These are phyloP conservation scores for Stenchaetothrips biformis DNA, from an alignment of 2,888 invertebrate genomes.

Conservation along the genomic window DNA sequence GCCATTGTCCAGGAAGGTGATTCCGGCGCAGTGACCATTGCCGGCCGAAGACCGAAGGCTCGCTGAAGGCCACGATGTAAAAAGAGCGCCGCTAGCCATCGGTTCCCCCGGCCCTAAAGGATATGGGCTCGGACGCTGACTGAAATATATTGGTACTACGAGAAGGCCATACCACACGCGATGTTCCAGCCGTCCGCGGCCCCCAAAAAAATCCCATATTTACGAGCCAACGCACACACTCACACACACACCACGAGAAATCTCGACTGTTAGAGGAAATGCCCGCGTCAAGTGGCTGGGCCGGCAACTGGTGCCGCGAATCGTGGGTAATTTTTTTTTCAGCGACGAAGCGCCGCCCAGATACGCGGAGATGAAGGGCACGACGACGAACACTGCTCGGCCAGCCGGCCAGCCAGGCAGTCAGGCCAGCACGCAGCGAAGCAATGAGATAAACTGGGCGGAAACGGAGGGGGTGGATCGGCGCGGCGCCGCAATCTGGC, in stretches of 20 bases:
- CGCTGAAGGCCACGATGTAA: too few species aligned
- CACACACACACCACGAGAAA: background rate
- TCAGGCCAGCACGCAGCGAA: too few species aligned
- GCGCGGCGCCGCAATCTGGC: too few species aligned
- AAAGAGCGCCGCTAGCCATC: background rate
- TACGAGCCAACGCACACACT: background rate
- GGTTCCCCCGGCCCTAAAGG: background rate
- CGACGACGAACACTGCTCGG: background rate
- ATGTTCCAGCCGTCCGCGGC: conserved; percentile 1
- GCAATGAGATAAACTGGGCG: too few species aligned
- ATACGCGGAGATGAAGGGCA: background rate
- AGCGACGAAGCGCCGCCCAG: background rate
- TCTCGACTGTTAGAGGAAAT: conserved; percentile 9
- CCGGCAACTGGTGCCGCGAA: background rate
- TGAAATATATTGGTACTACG: conserved; percentile 25
- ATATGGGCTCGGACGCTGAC: conserved; percentile 14
- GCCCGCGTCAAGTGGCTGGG: conserved; percentile 4
- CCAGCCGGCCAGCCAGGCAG: too few species aligned
- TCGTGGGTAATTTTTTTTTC: too few species aligned
- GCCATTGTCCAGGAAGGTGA: background rate
- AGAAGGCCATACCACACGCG: background rate
- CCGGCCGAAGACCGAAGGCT: too few species aligned
- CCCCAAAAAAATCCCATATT: conserved; percentile 12
- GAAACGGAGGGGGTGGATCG: too few species aligned
- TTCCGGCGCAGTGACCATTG: too few species aligned